These are phyloP conservation scores for Suncus etruscus DNA, from an alignment of 2,113 vertebrate species.

Conservation along the genomic window DNA sequence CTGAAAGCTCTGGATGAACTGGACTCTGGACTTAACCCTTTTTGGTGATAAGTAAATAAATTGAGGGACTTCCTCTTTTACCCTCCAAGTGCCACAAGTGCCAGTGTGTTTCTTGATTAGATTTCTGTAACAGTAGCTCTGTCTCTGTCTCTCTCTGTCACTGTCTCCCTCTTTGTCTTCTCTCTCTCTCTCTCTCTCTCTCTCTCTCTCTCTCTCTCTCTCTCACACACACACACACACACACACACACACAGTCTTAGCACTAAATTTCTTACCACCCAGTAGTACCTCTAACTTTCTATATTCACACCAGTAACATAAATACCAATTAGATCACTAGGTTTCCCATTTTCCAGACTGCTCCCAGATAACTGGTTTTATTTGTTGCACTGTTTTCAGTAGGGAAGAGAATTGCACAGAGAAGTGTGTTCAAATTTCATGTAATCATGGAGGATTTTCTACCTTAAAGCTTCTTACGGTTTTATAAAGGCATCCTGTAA, in stretches of 20 bases:
- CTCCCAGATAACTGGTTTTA: background rate
- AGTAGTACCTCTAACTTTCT: background rate
- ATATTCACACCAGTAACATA: background rate
- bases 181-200: too few relatives aligned
- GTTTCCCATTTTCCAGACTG: background rate
- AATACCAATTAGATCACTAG: background rate
- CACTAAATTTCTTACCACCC: background rate
- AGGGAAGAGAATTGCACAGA: background rate
- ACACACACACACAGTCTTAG: background rate
- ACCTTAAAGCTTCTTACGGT: slow-evolving; percentile 74
- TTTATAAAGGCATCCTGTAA: slow-evolving; percentile 70
- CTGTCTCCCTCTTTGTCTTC: too few relatives aligned
- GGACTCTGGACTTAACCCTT: too few relatives aligned
- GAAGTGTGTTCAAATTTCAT: slow-evolving; percentile 11
- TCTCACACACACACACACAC: too few relatives aligned
- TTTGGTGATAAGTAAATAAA: too few relatives aligned
- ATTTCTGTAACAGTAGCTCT: too few relatives aligned
- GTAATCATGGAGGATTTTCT: background rate
- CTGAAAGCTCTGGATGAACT: too few relatives aligned
- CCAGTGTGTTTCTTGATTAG: too few relatives aligned
- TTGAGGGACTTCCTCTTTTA: too few relatives aligned
- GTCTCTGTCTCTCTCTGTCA: too few relatives aligned
- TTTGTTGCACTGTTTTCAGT: background rate
- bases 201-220: too few relatives aligned
- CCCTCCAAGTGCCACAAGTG: too few relatives aligned